Evolutionary conservation across 2,888 invertebrate species (phyloP), one percentile per base, ranked within the genome.

Genomic region (Leptinotarsa peninsularis): DNA sequence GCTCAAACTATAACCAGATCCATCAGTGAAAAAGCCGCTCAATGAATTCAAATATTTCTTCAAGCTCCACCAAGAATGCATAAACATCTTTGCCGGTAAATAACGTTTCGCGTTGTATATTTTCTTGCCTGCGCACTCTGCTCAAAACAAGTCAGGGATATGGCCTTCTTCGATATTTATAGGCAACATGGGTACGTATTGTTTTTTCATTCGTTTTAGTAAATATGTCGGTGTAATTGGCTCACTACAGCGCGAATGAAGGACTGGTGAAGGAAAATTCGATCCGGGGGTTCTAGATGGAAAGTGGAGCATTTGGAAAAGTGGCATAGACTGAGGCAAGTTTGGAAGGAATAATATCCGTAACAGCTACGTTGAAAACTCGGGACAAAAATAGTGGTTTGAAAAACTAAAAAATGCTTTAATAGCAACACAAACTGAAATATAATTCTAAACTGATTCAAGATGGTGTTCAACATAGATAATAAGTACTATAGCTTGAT

Each of bases 181-280:
- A 77, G 79, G 70, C 75, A 54, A 72, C 74, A 74, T 73, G 75
- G 70, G 71, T 79, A 60, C 73, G 72, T 74, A 79, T 74, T 79
- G 78, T 75, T 79, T 79, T 76, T 76, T 75, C 72, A 43, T 76
- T 75, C 73, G 71, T 73, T 73, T 73, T 68, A 67, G 75, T 71
- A 74, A 77, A 79, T 76, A 75, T 74, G 72, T 76, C 78, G 72
- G 43, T 75, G 52, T 78, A 76, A 75, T 77, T 79, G 79, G 70
- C 72, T 72, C 73, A 77, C 74, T 67, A 68, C 74, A 43, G 60
- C 33, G 66, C 52, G 71, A 23, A 58, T 58, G 21, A 3, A 60
- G 21, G 18, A 60, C 23, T 23, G 17, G 33, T 63, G 63, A 43
- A 63, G 63, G 63, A 27, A 33, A 63, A 63, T 18, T 43, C 63